These are phyloP conservation scores for Mycteria americana DNA, from an alignment of 2,797 vertebrate genomes.

Conservation along the genomic window DNA sequence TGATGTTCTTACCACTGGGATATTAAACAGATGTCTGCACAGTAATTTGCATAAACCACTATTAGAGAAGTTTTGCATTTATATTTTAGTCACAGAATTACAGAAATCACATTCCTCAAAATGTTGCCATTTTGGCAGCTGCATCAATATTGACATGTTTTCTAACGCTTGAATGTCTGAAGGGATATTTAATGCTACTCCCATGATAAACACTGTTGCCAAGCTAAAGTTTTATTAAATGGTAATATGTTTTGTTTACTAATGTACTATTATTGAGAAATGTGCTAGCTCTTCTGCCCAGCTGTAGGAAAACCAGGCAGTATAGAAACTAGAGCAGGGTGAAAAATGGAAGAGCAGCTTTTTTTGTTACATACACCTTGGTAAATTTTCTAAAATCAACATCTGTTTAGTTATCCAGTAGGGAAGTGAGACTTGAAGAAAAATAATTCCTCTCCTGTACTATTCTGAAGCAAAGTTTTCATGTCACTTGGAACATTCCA, in stretches of 20 bases:
- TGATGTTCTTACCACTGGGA: neutral
- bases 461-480: neutral
- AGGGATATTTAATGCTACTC: constrained; percentile 1
- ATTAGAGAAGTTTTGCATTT: neutral
- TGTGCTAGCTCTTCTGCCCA: neutral
- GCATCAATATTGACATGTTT: constrained; percentile 6
- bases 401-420: neutral
- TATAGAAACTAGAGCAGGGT: neutral
- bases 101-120: neutral
- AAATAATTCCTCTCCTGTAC: neutral
- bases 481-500: neutral
- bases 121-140: constrained; percentile 4
- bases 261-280: neutral
- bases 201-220: neutral
- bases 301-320: neutral
- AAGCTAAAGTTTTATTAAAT: neutral
- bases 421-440: neutral
- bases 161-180: constrained; percentile 2
- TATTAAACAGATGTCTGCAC: constrained; percentile 9
- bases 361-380: neutral
- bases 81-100: constrained; percentile 1
- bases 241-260: neutral
- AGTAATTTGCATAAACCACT: constrained; percentile 17
- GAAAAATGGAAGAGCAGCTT: neutral
- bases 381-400: neutral